Conservation (phyloP, 2,113 vertebrate genomes). For the Paradoxurus hermaphroditus region DNA sequence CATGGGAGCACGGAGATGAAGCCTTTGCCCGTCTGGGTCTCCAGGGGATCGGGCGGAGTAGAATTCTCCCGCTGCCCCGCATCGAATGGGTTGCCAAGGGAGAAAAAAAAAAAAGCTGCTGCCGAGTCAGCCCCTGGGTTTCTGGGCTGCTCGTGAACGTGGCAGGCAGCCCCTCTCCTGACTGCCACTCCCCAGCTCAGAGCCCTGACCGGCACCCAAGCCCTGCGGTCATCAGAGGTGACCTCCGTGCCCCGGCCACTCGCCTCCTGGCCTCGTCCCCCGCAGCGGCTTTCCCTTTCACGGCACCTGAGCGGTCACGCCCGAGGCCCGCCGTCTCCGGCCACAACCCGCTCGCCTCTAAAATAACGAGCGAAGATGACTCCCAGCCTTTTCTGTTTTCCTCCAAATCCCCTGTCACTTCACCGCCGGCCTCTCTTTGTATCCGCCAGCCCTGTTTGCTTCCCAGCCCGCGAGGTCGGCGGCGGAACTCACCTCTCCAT, state of each 20-base stretch:
- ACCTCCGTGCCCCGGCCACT: fast-evolving
- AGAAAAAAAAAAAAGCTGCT: not conserved
- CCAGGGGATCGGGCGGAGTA: not conserved
- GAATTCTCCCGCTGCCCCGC: not conserved
- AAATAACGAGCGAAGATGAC: not conserved
- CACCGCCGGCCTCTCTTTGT: not conserved
- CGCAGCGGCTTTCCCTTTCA: not conserved
- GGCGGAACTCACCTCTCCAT: not conserved
- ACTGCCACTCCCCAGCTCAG: not conserved
- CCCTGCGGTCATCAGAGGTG: not conserved
- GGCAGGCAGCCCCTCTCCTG: not conserved
- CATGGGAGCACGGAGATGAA: not conserved
- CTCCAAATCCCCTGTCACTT: not conserved
- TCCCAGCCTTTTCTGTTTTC: not conserved
- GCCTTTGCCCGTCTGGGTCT: not conserved
- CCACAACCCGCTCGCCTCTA: not conserved
- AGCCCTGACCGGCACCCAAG: not conserved
- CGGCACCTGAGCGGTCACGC: not conserved
- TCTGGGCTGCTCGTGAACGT: not conserved
- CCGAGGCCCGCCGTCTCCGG: not conserved
- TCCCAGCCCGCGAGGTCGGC: not conserved
- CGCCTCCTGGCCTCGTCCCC: not conserved
- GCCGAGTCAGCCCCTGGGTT: not conserved
- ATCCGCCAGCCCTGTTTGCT: not conserved
- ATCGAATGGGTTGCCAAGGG: not conserved